Evolutionary conservation across 2,113 vertebrate genomes (phyloP).

Genomic region (Nycticorax nycticorax): DNA sequence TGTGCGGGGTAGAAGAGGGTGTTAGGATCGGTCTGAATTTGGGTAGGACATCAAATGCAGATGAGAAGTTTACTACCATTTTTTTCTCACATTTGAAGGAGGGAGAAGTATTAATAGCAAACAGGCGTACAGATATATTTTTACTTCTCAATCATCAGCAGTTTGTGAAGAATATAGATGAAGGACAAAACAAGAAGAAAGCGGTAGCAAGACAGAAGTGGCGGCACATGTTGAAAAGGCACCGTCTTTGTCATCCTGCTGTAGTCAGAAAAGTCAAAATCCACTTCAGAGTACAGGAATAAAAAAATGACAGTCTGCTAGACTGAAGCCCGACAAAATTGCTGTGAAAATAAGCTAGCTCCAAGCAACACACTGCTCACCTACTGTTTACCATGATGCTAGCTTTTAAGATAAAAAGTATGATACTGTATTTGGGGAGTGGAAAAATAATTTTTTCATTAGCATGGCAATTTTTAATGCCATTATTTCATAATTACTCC

Average conservation of each 20-base stretch:
- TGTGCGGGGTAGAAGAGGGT: not conserved
- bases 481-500: constrained; percentile 1
- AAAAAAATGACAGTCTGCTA: not conserved
- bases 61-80: not conserved
- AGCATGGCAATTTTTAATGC: not conserved
- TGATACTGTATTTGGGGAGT: not conserved
- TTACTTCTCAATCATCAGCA: not conserved
- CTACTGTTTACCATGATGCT: not conserved
- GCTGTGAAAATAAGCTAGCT: not conserved
- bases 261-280: constrained; percentile 4
- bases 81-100: not conserved
- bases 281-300: not conserved
- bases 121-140: not conserved
- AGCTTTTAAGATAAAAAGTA: not conserved
- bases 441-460: not conserved
- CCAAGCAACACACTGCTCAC: not conserved
- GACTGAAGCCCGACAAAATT: not conserved
- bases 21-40: not conserved
- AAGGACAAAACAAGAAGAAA: not conserved
- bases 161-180: not conserved
- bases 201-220: not conserved
- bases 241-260: not conserved
- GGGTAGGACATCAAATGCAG: not conserved
- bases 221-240: not conserved
- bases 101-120: not conserved